A percentile compares a stretch with the other conserved stretches of the same genome.
phyloP scores from a whole-genome alignment of 2,113 vertebrate genomes.

The Dasypus novemcinctus region DNA sequence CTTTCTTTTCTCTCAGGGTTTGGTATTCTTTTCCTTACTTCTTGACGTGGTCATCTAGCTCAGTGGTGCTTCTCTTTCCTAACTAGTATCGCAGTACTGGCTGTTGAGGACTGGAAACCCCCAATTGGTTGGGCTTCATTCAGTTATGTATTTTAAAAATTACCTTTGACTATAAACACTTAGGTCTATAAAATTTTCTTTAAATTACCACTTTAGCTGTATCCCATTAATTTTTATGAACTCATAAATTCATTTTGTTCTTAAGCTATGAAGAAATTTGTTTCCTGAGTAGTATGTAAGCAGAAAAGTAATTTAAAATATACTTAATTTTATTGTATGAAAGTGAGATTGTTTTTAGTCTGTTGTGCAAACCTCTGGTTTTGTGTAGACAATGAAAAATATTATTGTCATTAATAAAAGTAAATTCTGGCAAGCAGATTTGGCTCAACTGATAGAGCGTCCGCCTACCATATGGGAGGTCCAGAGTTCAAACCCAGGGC shows the following conservation, averaged over 20 bases:
- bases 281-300: neutral
- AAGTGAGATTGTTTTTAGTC: neutral
- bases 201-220: neutral
- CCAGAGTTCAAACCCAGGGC: no score
- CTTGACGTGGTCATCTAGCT: neutral
- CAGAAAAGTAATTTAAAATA: neutral
- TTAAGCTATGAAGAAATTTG: neutral
- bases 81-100: rapidly evolving
- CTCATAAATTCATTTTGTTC: neutral
- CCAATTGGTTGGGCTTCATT: neutral
- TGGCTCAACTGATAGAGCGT: no score
- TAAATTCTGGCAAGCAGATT: no score
- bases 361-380: neutral
- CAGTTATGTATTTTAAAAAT: neutral
- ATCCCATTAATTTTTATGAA: neutral
- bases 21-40: neutral
- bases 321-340: neutral
- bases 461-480: no score
- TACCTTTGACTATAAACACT: neutral
- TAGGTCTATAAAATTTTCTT: neutral
- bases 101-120: neutral
- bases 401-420: neutral
- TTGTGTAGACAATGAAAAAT: neutral
- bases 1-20: neutral
- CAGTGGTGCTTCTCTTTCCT: neutral